Evolutionary conservation across 2,888 invertebrate genomes (phyloP), one percentile per base, ranked within the genome.

Genomic region (Malacosoma neustria): DNA sequence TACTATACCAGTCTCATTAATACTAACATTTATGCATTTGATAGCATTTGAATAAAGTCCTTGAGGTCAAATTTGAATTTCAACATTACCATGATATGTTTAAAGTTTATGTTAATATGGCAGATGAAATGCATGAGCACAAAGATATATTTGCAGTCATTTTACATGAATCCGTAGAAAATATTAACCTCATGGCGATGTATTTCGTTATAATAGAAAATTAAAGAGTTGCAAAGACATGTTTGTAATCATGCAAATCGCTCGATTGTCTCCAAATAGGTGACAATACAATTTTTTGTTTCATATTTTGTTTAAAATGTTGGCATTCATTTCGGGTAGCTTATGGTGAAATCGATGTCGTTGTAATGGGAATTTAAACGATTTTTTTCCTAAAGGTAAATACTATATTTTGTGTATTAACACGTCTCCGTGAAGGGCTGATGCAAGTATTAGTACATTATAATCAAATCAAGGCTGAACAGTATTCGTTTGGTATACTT

Each of bases 221-320:
- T n/a, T n/a, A n/a, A n/a, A n/a, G n/a, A n/a, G n/a, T 2, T 3
- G n/a, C 15, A 33, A 29, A n/a, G 0, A n/a, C 14, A 1, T n/a
- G 36, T 51, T 54, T 56, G 46, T 57, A 50, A 66, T 67, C 56
- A 51, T 50, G 65, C 57, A 75, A 79, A 77, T 72, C 70, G 60
- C 63, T 61, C 72, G 76, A 77, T 79, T 76, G 75, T 76, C 64
- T 62, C 52, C 64, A 70, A 77, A 74, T 67, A 76, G 82, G 82
- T 77, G 82, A 82, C 82, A 80, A 82, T 77, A 73, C 55, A 58
- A 57, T 63, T 66, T 72, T 68, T 68, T 72, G 67, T 68, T 62
- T 69, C 67, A 61, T 56, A 61, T 51, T 49, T 43, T 50, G 65
- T 67, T 54, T 56, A 68, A 65, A 64, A 47, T 49, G 52, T 48